A percentile compares a stretch with the other conserved stretches of the same genome.
phyloP scores from a whole-genome alignment of 2,888 invertebrate species.

The Leptothorax acervorum region DNA sequence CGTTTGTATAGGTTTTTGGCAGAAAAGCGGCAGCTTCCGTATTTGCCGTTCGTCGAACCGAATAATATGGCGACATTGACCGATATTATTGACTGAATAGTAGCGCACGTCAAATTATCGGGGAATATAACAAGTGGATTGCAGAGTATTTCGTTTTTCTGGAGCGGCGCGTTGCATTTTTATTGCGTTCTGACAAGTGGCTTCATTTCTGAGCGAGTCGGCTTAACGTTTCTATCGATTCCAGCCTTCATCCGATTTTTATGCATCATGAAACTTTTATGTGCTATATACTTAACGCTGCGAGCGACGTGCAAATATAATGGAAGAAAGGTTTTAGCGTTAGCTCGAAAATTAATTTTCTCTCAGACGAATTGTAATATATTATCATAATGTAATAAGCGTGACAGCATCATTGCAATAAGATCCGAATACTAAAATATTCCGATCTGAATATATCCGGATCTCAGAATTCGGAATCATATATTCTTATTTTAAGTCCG shows the following conservation, averaged over 20 bases:
- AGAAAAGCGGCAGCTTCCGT: slow-evolving; percentile 17
- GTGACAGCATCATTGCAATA: neutral
- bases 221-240: slow-evolving; percentile 41
- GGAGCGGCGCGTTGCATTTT: slow-evolving; percentile 36
- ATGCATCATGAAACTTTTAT: slow-evolving; percentile 44
- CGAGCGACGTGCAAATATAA: slow-evolving; percentile 17
- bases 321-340: neutral
- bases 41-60: slow-evolving; percentile 42
- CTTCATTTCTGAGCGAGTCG: slow-evolving; percentile 30
- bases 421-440: slow-evolving; percentile 5
- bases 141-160: slow-evolving; percentile 34
- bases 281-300: slow-evolving; percentile 15
- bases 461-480: neutral
- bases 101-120: slow-evolving; percentile 50
- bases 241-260: slow-evolving; percentile 31
- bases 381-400: slow-evolving; percentile 23
- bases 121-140: slow-evolving; percentile 52
- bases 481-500: neutral
- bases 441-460: neutral
- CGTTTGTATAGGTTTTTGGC: slow-evolving; percentile 22
- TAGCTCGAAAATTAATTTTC: slow-evolving; percentile 11
- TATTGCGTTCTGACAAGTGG: slow-evolving; percentile 50
- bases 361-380: neutral
- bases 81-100: slow-evolving; percentile 49
- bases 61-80: slow-evolving; percentile 40